Percentiles rank a stretch among this genome's conserved stretches.
Conservation (phyloP, 2,888 invertebrate species). For the Mythimna vitellina region DNA sequence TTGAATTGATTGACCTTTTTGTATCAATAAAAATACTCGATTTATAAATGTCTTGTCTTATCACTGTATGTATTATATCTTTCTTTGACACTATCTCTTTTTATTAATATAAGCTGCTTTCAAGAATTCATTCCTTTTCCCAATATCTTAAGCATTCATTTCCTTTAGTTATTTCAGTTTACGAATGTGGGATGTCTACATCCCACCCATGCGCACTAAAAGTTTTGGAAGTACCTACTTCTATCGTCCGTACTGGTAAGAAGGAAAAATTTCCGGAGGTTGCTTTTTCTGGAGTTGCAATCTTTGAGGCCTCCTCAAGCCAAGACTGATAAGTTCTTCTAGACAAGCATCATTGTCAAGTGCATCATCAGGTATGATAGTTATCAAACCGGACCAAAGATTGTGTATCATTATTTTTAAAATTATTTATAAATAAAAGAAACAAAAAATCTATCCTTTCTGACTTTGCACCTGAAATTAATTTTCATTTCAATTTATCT, state of each 20-base stretch:
- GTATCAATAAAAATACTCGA: not conserved
- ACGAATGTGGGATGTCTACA: too few species aligned
- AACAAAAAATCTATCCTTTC: not conserved
- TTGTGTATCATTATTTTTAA: too few species aligned
- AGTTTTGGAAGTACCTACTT: not conserved
- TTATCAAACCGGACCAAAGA: not conserved
- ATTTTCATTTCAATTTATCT: not conserved
- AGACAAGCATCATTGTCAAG: not conserved
- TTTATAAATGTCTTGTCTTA: not conserved
- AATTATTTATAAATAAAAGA: too few species aligned
- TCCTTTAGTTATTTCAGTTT: not conserved
- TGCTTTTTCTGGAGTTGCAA: not conserved
- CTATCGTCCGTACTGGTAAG: not conserved
- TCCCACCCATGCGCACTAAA: not conserved
- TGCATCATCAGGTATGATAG: not conserved
- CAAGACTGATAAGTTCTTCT: not conserved
- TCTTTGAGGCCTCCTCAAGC: not conserved
- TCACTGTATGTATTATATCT: conserved; percentile 12
- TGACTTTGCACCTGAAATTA: not conserved
- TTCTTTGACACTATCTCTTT: conserved; percentile 4
- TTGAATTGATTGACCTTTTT: conserved; percentile 25
- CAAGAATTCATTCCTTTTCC: not conserved
- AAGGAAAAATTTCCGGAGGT: not conserved
- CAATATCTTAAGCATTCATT: not conserved
- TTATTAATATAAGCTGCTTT: not conserved